phyloP scores from a whole-genome alignment of 2,888 invertebrate species.

The Tetragonisca angustula region DNA sequence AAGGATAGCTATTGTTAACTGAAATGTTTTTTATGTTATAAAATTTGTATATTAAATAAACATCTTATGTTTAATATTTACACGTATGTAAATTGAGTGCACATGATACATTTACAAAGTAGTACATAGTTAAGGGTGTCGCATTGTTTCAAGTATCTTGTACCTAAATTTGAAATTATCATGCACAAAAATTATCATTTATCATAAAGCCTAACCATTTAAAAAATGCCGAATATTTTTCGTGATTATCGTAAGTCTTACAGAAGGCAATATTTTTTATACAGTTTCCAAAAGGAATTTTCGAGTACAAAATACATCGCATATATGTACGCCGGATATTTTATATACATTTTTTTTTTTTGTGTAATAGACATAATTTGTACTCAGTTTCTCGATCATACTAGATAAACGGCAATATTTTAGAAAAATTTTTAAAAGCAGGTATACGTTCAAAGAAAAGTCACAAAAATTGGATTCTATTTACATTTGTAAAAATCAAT shows the following conservation, averaged over 20 bases:
- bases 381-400: conserved; percentile 67
- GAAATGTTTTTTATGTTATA: conserved; percentile 64
- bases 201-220: conserved; percentile 30
- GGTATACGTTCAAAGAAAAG: conserved; percentile 48
- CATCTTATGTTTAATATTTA: conserved; percentile 75
- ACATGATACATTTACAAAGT: conserved; percentile 66
- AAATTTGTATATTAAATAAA: conserved; percentile 80
- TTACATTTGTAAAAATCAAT: conserved; percentile 60
- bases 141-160: conserved; percentile 36
- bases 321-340: conserved; percentile 43
- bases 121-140: conserved; percentile 58
- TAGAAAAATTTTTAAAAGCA: conserved; percentile 44
- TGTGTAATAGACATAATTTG: conserved; percentile 70
- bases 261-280: conserved; percentile 62
- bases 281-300: conserved; percentile 51
- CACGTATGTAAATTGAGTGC: conserved; percentile 62
- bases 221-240: conserved; percentile 42
- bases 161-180: conserved; percentile 36
- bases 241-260: conserved; percentile 41
- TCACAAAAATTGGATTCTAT: conserved; percentile 45
- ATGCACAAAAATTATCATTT: conserved; percentile 39
- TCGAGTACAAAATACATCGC: conserved; percentile 67
- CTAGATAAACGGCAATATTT: conserved; percentile 54
- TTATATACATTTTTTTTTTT: conserved; percentile 60
- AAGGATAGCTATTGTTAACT: conserved; percentile 57